A percentile compares a stretch with the other conserved stretches of the same genome.
Evolutionary conservation across 2,797 vertebrate genomes (phyloP).

Genomic region (Sebastes alutus): DNA sequence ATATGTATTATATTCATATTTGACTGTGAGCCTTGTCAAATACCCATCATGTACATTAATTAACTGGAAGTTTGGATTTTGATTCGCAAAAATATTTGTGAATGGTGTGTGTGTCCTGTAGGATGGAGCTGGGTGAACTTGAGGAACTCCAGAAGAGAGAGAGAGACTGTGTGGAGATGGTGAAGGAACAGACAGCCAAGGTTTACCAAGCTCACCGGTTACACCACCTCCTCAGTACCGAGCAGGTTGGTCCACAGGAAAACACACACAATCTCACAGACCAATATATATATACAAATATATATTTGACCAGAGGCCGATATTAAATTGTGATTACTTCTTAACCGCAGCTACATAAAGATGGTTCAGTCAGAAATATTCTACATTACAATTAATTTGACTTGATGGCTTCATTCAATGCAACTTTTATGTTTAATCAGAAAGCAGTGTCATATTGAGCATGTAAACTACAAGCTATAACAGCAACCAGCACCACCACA

Average conservation of each 20-base stretch:
- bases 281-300: not conserved
- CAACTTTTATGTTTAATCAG: not conserved
- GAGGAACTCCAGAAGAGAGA: conserved; percentile 83
- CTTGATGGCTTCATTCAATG: not conserved
- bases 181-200: conserved; percentile 83
- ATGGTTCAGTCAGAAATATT: not conserved
- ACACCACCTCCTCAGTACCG: conserved; percentile 95
- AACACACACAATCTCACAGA: not conserved
- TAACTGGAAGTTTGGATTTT: not conserved
- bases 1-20: not conserved
- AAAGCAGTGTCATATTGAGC: not conserved
- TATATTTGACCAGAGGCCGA: not conserved
- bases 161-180: conserved; percentile 74
- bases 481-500: too few species aligned
- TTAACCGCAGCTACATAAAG: not conserved
- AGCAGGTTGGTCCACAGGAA: conserved; percentile 82
- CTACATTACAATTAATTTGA: not conserved
- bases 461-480: too few species aligned
- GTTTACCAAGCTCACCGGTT: conserved; percentile 85
- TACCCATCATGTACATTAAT: not conserved
- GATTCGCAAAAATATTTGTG: not conserved
- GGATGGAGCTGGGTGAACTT: conserved; percentile 86
- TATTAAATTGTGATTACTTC: not conserved
- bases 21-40: not conserved
- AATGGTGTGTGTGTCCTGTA: conserved; percentile 65